Evolutionary conservation across 2,113 vertebrate species (phyloP).

Genomic region (Erythrocercus mccallii): DNA sequence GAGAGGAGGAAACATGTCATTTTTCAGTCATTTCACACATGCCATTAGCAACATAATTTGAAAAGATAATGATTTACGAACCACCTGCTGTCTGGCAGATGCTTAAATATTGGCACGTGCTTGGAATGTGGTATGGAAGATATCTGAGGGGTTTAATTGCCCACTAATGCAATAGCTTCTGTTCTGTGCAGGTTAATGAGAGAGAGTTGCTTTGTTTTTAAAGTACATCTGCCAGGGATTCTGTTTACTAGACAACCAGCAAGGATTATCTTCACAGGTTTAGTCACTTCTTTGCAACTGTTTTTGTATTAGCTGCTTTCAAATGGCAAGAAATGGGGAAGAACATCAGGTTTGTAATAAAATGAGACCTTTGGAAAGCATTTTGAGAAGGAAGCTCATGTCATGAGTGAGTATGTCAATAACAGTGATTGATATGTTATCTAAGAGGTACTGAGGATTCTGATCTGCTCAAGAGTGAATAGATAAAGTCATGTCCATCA

Average conservation of each 20-base stretch:
- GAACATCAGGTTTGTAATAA: background rate
- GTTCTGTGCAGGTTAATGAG: constrained; percentile 11
- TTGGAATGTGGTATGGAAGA: background rate
- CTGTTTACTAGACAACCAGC: background rate
- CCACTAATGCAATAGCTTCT: background rate
- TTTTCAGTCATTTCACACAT: constrained; percentile 52
- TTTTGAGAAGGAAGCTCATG: background rate
- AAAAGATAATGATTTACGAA: constrained; percentile 61
- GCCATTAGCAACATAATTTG: constrained; percentile 41
- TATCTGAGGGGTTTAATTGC: constrained; percentile 22
- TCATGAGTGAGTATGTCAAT: background rate
- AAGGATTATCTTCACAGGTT: background rate
- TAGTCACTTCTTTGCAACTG: background rate
- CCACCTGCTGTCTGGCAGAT: constrained; percentile 54
- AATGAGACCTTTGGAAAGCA: background rate
- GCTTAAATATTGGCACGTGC: constrained; percentile 33
- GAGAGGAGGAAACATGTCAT: constrained; percentile 49
- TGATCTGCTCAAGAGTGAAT: background rate
- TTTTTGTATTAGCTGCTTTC: background rate
- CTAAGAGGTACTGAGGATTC: background rate
- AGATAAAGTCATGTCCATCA: background rate
- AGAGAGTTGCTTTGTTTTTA: background rate
- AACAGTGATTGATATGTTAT: background rate
- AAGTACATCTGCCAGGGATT: background rate
- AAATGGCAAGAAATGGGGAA: background rate